Evolutionary conservation across 2,888 invertebrate species (phyloP).

Genomic region (Entomobrya proxima): DNA sequence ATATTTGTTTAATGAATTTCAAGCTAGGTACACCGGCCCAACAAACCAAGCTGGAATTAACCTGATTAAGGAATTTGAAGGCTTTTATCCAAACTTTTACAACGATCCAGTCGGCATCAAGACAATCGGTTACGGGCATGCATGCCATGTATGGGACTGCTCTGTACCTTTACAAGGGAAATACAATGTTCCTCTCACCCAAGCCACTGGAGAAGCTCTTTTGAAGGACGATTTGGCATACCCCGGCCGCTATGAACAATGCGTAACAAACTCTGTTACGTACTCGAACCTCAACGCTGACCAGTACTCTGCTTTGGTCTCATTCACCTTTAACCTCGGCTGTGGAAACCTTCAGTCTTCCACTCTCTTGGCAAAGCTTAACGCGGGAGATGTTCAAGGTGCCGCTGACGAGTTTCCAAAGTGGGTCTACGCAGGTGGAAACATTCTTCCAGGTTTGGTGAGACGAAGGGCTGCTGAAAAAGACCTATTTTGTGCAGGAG

Average conservation of each 20-base stretch:
- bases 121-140: conserved; percentile 71
- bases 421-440: conserved; percentile 68
- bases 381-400: conserved; percentile 68
- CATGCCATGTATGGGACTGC: conserved; percentile 73
- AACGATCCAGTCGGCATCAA: conserved; percentile 62
- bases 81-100: conserved; percentile 74
- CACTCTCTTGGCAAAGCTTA: conserved; percentile 65
- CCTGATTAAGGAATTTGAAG: conserved; percentile 74
- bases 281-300: conserved; percentile 57
- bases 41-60: conserved; percentile 72
- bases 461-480: conserved; percentile 69
- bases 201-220: conserved; percentile 67
- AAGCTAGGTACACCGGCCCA: conserved; percentile 70
- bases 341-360: conserved; percentile 71
- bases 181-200: conserved; percentile 69
- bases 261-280: conserved; percentile 61
- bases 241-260: conserved; percentile 71
- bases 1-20: neutral
- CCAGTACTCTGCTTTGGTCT: conserved; percentile 70
- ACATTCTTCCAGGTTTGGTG: conserved; percentile 46
- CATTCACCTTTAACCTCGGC: conserved; percentile 73
- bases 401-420: conserved; percentile 71
- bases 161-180: conserved; percentile 72
- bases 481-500: conserved; percentile 69
- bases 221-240: conserved; percentile 67